These are phyloP conservation scores for Hedychridium roseum DNA, from an alignment of 2,888 invertebrate genomes.

Conservation along the genomic window DNA sequence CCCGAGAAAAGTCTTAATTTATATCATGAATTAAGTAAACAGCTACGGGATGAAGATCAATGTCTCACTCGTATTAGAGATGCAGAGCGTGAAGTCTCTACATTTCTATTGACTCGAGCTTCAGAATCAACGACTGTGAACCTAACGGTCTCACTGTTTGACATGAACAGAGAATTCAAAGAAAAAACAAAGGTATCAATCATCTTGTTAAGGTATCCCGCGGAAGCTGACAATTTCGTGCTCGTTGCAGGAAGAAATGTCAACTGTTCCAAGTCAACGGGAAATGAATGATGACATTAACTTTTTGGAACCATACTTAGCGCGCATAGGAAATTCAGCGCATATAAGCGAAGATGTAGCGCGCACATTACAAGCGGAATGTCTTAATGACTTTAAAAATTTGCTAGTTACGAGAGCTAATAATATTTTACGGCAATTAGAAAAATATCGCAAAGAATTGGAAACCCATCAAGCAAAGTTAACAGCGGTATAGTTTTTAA, in stretches of 20 bases:
- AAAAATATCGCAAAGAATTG: conserved; percentile 67
- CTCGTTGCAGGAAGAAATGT: conserved; percentile 64
- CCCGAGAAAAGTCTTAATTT: conserved; percentile 71
- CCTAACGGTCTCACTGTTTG: conserved; percentile 66
- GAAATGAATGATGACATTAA: conserved; percentile 68
- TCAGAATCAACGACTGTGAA: conserved; percentile 65
- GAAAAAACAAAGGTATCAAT: conserved; percentile 59
- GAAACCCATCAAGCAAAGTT: conserved; percentile 69
- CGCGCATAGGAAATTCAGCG: conserved; percentile 67
- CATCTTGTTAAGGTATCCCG: neutral
- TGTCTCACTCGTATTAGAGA: conserved; percentile 68
- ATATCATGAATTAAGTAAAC: conserved; percentile 71
- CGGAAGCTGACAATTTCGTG: conserved; percentile 5
- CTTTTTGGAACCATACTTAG: conserved; percentile 70
- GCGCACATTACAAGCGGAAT: conserved; percentile 66
- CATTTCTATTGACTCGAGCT: conserved; percentile 64
- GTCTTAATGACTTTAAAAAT: conserved; percentile 74
- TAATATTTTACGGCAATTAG: conserved; percentile 72
- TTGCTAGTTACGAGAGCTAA: conserved; percentile 71
- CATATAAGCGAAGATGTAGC: conserved; percentile 64
- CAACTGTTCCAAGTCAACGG: conserved; percentile 67
- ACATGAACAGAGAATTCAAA: conserved; percentile 67
- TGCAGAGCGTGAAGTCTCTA: conserved; percentile 64
- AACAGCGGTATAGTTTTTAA: conserved; percentile 42
- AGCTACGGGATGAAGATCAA: conserved; percentile 71